Evolutionary conservation across 2,113 vertebrate species (phyloP).

Genomic region (Silurus meridionalis): DNA sequence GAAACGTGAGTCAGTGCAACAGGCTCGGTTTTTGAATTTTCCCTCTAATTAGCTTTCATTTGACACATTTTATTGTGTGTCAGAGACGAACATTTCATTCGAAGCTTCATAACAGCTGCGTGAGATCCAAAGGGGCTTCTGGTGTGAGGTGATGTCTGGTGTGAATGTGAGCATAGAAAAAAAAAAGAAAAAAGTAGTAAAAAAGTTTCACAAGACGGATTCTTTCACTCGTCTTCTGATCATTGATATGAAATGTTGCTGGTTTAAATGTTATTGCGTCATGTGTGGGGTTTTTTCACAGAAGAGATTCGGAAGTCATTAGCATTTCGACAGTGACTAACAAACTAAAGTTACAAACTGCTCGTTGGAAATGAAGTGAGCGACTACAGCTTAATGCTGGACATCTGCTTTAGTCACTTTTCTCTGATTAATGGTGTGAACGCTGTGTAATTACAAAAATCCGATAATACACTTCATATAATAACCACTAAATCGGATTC

Average conservation of each 20-base stretch:
- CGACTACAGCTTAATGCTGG: neutral
- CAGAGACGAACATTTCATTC: neutral
- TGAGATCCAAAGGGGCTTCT: neutral
- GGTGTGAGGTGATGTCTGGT: neutral
- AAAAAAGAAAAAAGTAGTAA: neutral
- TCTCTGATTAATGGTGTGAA: neutral
- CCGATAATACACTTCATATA: no score
- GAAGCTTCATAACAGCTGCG: neutral
- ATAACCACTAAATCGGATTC: no score
- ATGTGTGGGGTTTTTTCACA: no score
- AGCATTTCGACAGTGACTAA: neutral
- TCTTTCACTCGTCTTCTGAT: neutral
- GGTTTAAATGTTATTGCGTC: neutral
- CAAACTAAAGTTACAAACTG: neutral
- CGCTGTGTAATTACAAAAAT: no score
- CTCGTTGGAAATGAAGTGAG: no score
- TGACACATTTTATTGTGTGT: neutral
- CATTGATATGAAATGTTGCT: neutral
- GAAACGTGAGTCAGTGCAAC: neutral
- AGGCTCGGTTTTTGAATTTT: neutral
- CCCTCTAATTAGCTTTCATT: conserved; percentile 5
- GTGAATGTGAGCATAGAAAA: neutral
- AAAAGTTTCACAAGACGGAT: neutral
- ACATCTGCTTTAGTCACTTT: neutral
- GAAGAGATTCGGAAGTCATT: neutral